phyloP scores from a whole-genome alignment of 2,888 invertebrate species.

The Macaria liturata region DNA sequence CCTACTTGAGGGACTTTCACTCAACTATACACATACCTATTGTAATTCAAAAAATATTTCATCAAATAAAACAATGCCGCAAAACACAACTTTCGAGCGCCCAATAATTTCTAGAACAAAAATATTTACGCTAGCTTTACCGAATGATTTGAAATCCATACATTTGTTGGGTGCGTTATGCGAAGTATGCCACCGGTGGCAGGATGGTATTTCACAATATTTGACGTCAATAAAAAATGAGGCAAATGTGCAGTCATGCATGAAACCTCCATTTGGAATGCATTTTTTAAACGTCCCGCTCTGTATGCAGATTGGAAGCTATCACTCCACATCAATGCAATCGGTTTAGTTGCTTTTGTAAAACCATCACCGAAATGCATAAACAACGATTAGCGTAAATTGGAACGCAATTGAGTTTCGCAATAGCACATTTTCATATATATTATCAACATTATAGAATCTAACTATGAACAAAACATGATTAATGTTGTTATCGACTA shows the following conservation, averaged over 20 bases:
- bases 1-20: not conserved
- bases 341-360: conserved; percentile 12
- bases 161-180: conserved; percentile 15
- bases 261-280: conserved; percentile 17
- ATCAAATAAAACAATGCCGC: not conserved
- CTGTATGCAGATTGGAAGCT: conserved; percentile 28
- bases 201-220: conserved; percentile 13
- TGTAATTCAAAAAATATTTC: not conserved
- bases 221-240: conserved; percentile 26
- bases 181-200: conserved; percentile 7
- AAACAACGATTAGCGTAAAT: not conserved
- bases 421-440: not conserved
- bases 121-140: conserved; percentile 7
- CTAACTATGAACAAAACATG: too few species aligned
- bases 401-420: not conserved
- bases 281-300: conserved; percentile 21
- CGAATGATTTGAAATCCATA: conserved; percentile 14
- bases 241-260: conserved; percentile 18
- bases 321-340: conserved; percentile 21
- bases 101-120: not conserved
- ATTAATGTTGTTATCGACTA: too few species aligned
- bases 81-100: not conserved
- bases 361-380: conserved; percentile 4
- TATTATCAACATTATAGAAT: too few species aligned
- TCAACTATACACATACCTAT: not conserved